Percentiles rank a stretch among this genome's conserved stretches.
phyloP scores from a whole-genome alignment of 2,888 invertebrate species.

The Zele albiditarsus region DNA sequence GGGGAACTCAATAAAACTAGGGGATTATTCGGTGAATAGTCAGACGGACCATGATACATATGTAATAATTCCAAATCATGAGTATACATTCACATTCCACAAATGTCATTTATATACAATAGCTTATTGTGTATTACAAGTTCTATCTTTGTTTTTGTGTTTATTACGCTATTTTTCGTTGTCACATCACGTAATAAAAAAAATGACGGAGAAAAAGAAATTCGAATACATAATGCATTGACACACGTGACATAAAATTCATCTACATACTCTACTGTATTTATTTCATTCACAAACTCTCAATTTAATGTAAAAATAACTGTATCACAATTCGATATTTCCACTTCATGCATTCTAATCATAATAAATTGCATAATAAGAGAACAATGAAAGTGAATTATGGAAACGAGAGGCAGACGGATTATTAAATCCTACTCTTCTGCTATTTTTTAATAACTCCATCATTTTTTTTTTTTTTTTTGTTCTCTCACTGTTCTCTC shows the following conservation, averaged over 20 bases:
- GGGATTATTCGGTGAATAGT: slow-evolving; percentile 17
- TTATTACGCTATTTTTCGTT: neutral
- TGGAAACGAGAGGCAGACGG: neutral
- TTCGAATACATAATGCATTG: too few species aligned
- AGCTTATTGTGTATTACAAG: neutral
- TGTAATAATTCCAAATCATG: slow-evolving; percentile 1
- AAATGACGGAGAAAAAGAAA: too few species aligned
- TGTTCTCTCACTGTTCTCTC: neutral
- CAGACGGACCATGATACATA: slow-evolving; percentile 4
- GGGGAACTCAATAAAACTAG: slow-evolving; percentile 7
- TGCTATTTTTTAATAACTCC: neutral
- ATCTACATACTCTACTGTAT: too few species aligned
- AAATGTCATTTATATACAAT: neutral
- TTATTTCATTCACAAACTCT: too few species aligned
- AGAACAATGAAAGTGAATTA: neutral
- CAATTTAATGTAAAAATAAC: neutral
- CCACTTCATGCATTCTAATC: neutral
- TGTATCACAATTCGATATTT: neutral
- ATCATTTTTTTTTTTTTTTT: neutral
- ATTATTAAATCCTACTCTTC: neutral
- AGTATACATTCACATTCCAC: neutral
- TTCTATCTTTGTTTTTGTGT: neutral
- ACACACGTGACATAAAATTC: too few species aligned
- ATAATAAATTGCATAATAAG: neutral
- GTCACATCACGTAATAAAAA: too few species aligned